Percentiles rank a stretch among this genome's conserved stretches.
phyloP scores from a whole-genome alignment of 2,113 vertebrate species.

The Megaleporinus macrocephalus region DNA sequence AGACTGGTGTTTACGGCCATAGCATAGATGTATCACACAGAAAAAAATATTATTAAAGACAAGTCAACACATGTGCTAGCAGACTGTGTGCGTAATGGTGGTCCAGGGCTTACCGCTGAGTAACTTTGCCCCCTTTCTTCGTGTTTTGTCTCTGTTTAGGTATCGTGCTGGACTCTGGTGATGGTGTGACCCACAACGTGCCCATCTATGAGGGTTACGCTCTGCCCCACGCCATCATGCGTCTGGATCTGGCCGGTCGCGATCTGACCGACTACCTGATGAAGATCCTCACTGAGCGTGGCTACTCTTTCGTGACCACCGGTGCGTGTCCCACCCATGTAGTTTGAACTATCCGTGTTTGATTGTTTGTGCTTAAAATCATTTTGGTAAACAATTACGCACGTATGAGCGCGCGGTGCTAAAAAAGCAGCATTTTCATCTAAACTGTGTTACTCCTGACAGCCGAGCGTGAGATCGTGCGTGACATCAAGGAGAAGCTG shows the following conservation, averaged over 20 bases:
- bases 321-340: conserved; percentile 67
- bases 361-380: too few species aligned
- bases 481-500: conserved; percentile 96
- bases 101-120: background rate
- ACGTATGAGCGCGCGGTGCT: too few species aligned
- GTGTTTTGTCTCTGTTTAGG: conserved; percentile 70
- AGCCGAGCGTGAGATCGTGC: conserved; percentile 97
- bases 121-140: background rate
- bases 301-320: conserved; percentile 93
- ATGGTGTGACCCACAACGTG: conserved; percentile 92
- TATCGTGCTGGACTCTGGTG: conserved; percentile 91
- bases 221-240: conserved; percentile 92
- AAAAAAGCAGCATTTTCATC: too few species aligned
- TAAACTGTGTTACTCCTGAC: conserved; percentile 18
- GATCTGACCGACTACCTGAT: conserved; percentile 94
- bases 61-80: too few species aligned
- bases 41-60: too few species aligned
- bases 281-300: conserved; percentile 94
- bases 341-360: too few species aligned
- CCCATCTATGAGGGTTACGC: conserved; percentile 94
- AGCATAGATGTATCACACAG: too few species aligned
- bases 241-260: conserved; percentile 88
- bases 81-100: background rate
- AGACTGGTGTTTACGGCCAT: too few species aligned
- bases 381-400: too few species aligned